Conservation (phyloP, 2,888 invertebrate genomes). For the Geophilus truncorum region DNA sequence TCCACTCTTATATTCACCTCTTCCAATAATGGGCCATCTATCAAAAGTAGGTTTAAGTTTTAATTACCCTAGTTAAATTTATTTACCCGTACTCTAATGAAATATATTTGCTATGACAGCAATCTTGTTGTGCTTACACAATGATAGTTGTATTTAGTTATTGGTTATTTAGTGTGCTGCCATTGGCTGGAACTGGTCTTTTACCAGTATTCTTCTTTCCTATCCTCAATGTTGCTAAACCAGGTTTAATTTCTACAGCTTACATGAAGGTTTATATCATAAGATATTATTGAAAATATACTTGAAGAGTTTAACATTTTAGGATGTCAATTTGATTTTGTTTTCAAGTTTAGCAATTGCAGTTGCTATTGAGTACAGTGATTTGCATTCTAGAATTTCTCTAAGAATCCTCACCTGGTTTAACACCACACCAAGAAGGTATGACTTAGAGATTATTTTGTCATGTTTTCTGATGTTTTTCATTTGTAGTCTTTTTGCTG, state of each 20-base stretch:
- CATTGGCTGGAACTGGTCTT: constrained; percentile 40
- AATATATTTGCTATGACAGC: constrained; percentile 38
- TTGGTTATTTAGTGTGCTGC: constrained; percentile 40
- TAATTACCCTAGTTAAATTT: neutral
- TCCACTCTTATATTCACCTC: neutral
- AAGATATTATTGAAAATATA: neutral
- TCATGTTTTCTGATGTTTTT: neutral
- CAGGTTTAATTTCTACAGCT: neutral
- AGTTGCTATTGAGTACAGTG: constrained; percentile 35
- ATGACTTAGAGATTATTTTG: neutral
- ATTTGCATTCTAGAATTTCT: constrained; percentile 35
- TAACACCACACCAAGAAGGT: constrained; percentile 34
- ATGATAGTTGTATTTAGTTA: constrained; percentile 40
- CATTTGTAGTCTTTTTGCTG: neutral
- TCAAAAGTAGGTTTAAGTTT: neutral
- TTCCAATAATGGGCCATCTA: neutral
- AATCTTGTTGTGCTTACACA: constrained; percentile 43
- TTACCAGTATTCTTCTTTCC: constrained; percentile 39
- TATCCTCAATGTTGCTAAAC: neutral
- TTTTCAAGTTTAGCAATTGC: constrained; percentile 34
- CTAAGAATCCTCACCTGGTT: constrained; percentile 29
- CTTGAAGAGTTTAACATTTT: constrained; percentile 29
- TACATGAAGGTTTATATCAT: neutral
- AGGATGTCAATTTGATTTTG: constrained; percentile 36
- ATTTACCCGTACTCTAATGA: neutral